These are phyloP conservation scores for Nyctibius bracteatus DNA, from an alignment of 2,113 vertebrate species.

Conservation along the genomic window DNA sequence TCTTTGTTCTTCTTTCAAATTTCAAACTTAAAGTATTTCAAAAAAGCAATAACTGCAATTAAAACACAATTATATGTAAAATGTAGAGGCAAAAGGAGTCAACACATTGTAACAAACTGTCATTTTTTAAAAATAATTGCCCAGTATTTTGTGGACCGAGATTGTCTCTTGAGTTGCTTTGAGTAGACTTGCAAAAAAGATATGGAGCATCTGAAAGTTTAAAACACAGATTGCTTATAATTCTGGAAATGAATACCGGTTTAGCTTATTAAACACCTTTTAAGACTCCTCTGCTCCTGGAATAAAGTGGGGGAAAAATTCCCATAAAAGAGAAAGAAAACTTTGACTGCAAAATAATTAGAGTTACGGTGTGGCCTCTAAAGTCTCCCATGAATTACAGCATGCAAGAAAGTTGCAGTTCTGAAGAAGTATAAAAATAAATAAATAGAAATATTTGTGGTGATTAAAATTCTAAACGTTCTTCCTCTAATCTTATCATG, in stretches of 20 bases:
- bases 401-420: background rate
- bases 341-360: constrained; percentile 22
- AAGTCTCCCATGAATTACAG: background rate
- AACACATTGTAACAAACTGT: background rate
- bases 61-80: background rate
- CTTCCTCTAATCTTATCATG: background rate
- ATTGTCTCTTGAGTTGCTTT: background rate
- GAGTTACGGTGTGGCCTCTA: background rate
- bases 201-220: constrained; percentile 4
- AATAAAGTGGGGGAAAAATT: background rate
- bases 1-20: background rate
- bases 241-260: background rate
- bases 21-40: background rate
- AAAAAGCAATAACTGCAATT: background rate
- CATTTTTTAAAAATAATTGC: background rate
- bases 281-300: constrained; percentile 33
- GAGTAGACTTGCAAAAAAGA: background rate
- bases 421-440: background rate
- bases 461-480: background rate
- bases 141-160: background rate
- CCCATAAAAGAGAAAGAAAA: background rate
- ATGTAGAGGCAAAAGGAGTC: background rate
- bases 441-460: background rate
- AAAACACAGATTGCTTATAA: background rate
- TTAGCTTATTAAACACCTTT: constrained; percentile 50